phyloP scores from a whole-genome alignment of 1,140 invertebrate genomes.

The Trichogramma pretiosum region DNA sequence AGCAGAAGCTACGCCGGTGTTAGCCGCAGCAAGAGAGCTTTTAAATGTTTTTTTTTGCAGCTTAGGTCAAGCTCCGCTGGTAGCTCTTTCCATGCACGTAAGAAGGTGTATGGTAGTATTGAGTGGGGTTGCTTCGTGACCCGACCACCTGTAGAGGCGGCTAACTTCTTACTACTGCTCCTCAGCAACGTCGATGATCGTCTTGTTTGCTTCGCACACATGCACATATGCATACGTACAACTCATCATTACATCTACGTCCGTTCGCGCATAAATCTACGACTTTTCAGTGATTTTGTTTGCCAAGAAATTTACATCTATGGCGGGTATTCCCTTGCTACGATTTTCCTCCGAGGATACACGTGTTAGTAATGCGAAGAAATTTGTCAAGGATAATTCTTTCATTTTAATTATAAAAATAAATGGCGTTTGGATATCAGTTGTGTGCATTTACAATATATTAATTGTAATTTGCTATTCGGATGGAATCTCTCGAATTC shows the following conservation, averaged over 20 bases:
- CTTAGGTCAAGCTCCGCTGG: not conserved
- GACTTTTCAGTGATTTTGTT: no score
- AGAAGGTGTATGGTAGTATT: not conserved
- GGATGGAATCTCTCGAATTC: no score
- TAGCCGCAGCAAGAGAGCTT: not conserved
- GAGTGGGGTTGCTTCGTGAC: slow-evolving; percentile 14
- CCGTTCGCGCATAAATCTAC: not conserved
- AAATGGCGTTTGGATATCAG: no score
- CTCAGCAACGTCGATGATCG: not conserved
- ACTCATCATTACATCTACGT: not conserved
- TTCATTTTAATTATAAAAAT: no score
- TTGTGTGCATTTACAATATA: no score
- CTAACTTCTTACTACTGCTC: not conserved
- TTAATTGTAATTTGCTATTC: no score
- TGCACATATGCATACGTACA: not conserved
- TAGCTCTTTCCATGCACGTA: not conserved
- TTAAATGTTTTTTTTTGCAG: no score
- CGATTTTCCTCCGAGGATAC: no score
- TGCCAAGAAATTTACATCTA: no score
- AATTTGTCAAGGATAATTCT: no score
- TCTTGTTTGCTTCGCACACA: not conserved
- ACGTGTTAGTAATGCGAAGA: no score
- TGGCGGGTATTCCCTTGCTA: no score
- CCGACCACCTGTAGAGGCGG: slow-evolving; percentile 18
- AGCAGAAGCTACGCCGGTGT: not conserved